These are phyloP conservation scores for Drosophila suboccidentalis DNA, from an alignment of 2,888 invertebrate species.

Conservation along the genomic window DNA sequence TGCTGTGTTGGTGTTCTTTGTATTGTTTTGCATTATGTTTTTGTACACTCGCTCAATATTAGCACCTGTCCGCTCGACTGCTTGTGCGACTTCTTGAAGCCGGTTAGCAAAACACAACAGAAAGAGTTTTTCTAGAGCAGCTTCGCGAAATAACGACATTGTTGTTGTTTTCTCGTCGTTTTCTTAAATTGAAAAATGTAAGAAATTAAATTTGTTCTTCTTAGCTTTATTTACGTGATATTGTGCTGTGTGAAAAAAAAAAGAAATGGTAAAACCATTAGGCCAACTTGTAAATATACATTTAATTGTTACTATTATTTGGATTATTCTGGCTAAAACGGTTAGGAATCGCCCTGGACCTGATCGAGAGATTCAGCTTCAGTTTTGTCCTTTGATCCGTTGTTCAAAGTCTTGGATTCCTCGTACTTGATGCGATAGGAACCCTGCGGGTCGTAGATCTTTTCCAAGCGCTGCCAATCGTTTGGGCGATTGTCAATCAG, in stretches of 20 bases:
- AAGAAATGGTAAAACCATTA: not conserved
- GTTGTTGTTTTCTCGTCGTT: too few species aligned
- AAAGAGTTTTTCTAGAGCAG: too few species aligned
- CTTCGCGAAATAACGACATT: too few species aligned
- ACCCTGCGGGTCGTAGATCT: slow-evolving; percentile 88
- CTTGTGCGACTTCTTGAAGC: too few species aligned
- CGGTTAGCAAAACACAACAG: too few species aligned
- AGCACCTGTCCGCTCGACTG: too few species aligned
- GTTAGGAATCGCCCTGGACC: slow-evolving; percentile 21
- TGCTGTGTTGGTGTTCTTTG: too few species aligned
- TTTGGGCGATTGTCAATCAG: slow-evolving; percentile 86
- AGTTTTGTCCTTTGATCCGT: not conserved
- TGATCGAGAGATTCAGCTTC: slow-evolving; percentile 1
- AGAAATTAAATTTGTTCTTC: not conserved
- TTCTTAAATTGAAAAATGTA: too few species aligned
- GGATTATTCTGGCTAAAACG: not conserved
- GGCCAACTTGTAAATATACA: not conserved
- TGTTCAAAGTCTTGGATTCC: slow-evolving; percentile 81
- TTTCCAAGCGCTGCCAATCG: slow-evolving; percentile 87
- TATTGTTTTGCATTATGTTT: too few species aligned
- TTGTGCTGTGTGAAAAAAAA: not conserved
- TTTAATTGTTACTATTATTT: not conserved
- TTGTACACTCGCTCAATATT: too few species aligned
- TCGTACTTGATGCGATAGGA: slow-evolving; percentile 88
- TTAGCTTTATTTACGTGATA: slow-evolving; percentile 1